Evolutionary conservation across 2,113 vertebrate species (phyloP).

Genomic region (Sminthopsis crassicaudata): DNA sequence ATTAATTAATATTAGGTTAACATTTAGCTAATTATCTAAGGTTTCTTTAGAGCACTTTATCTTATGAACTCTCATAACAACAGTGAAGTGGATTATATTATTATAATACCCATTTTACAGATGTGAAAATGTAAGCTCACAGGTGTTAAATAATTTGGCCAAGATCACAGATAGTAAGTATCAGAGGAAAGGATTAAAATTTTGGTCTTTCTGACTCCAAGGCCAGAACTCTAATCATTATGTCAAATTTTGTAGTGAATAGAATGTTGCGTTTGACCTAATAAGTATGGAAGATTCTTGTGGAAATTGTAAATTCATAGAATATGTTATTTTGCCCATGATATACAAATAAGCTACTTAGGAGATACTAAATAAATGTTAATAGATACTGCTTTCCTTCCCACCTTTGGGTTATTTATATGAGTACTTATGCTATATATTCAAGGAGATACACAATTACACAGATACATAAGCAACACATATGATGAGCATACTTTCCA

Average conservation of each 20-base stretch:
- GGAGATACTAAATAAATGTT: not conserved
- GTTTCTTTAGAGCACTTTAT: not conserved
- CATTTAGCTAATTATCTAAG: not conserved
- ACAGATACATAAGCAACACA: not conserved
- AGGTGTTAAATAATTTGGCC: not conserved
- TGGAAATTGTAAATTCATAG: slow-evolving; percentile 24
- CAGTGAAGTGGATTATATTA: not conserved
- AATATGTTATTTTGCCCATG: not conserved
- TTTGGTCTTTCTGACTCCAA: not conserved
- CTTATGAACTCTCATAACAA: not conserved
- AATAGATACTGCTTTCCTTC: slow-evolving; percentile 8
- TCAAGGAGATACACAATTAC: not conserved
- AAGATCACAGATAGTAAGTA: not conserved
- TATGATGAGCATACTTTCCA: not conserved
- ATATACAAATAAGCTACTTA: not conserved
- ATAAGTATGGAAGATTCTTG: slow-evolving; percentile 33
- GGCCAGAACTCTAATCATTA: not conserved
- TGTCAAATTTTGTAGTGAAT: not conserved
- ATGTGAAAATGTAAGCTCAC: not conserved
- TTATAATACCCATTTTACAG: not conserved
- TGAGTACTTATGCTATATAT: not conserved
- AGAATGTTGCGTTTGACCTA: slow-evolving; percentile 15
- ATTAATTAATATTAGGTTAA: too few relatives aligned
- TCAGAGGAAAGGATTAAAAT: not conserved
- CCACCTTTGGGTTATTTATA: not conserved